Percentiles rank a stretch among this genome's conserved stretches.
phyloP scores from a whole-genome alignment of 2,797 vertebrate species.

The Phylloscopus collybita region DNA sequence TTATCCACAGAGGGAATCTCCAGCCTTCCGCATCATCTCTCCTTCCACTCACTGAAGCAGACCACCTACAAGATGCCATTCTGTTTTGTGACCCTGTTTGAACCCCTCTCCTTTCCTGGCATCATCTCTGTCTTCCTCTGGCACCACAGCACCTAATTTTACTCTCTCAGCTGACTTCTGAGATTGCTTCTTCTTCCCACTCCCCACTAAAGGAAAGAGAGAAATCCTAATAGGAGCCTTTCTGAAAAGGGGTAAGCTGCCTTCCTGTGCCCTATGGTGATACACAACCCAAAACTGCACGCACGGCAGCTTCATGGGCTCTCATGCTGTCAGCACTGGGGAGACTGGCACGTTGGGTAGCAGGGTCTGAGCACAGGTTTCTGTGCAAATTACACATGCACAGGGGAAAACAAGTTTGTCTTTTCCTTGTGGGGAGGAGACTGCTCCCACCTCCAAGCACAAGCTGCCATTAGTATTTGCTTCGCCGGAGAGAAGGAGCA shows the following conservation, averaged over 20 bases:
- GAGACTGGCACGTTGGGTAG: fast-evolving
- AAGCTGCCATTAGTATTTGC: conserved; percentile 77
- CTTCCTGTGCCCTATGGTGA: background rate
- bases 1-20: background rate
- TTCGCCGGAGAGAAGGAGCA: conserved; percentile 64
- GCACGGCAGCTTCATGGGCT: background rate
- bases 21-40: background rate
- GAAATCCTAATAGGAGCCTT: background rate
- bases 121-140: background rate
- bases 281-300: background rate
- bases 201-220: background rate
- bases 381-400: background rate
- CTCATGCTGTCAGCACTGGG: background rate
- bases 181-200: background rate
- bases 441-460: conserved; percentile 14
- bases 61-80: background rate
- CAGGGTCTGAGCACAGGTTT: background rate
- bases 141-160: background rate
- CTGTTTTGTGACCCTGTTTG: background rate
- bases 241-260: background rate
- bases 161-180: background rate
- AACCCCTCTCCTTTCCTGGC: background rate
- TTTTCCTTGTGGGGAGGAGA: conserved; percentile 43
- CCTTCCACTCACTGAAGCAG: background rate
- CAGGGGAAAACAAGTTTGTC: conserved; percentile 24